Conservation (phyloP, 2,888 invertebrate genomes). For the Troides helena region DNA sequence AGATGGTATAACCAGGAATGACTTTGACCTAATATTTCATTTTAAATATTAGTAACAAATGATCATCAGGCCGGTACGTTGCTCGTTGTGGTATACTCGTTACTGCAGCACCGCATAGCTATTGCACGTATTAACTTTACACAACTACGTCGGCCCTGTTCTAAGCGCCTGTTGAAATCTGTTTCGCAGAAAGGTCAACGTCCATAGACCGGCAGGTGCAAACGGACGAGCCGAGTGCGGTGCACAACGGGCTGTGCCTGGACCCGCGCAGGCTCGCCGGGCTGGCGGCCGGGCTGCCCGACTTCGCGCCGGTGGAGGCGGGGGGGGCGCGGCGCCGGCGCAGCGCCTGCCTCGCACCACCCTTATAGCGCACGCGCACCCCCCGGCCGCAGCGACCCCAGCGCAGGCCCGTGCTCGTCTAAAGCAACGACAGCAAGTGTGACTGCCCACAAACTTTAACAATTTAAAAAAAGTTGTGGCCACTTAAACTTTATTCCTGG, state of each 20-base stretch:
- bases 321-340: slow-evolving; percentile 30
- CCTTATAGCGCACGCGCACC: slow-evolving; percentile 1
- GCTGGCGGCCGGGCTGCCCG: slow-evolving; percentile 38
- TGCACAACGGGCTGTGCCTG: slow-evolving; percentile 41
- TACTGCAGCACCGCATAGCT: too few species aligned
- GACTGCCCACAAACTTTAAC: too few species aligned
- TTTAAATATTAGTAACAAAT: too few species aligned
- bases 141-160: too few species aligned
- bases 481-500: neutral
- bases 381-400: neutral
- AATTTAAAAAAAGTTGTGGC: neutral
- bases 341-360: slow-evolving; percentile 13
- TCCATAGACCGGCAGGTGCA: slow-evolving; percentile 61
- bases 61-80: too few species aligned
- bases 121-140: too few species aligned
- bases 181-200: slow-evolving; percentile 47
- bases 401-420: slow-evolving; percentile 17
- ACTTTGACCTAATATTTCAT: too few species aligned
- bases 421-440: neutral
- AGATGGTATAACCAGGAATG: too few species aligned
- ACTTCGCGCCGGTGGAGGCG: slow-evolving; percentile 31
- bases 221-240: slow-evolving; percentile 53
- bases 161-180: too few species aligned
- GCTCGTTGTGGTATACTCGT: too few species aligned
- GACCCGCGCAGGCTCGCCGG: slow-evolving; percentile 47